Conservation (phyloP, 2,888 invertebrate species). For the Dryobotodes eremita region DNA sequence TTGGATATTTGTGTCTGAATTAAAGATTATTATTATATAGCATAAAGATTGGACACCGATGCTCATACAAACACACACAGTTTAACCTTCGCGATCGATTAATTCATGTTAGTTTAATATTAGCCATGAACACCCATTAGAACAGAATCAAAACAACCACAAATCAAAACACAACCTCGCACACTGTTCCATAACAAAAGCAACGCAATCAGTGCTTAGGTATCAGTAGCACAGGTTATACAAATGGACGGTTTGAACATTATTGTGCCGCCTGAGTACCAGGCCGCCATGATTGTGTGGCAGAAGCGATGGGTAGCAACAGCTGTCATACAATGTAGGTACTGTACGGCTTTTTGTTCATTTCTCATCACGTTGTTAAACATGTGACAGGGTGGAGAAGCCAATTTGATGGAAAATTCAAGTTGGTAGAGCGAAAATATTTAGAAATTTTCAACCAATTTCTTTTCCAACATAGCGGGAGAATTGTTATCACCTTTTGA, state of each 20-base stretch:
- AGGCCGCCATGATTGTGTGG: constrained; percentile 8
- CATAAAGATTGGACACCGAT: not conserved
- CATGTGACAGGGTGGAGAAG: constrained; percentile 10
- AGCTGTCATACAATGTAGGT: constrained; percentile 1
- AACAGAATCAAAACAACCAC: constrained; percentile 18
- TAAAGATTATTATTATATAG: no score
- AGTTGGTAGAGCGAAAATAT: not conserved
- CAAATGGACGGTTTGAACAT: constrained; percentile 28
- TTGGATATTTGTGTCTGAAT: no score
- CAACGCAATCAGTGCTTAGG: constrained; percentile 26
- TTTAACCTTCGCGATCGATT: constrained; percentile 11
- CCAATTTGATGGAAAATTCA: not conserved
- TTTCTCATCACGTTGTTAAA: not conserved
- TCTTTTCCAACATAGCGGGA: not conserved
- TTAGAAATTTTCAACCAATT: not conserved
- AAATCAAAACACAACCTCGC: constrained; percentile 25
- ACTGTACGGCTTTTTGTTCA: not conserved
- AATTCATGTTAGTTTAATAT: not conserved
- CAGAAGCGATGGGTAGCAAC: constrained; percentile 9
- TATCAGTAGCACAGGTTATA: constrained; percentile 25
- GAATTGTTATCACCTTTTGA: not conserved
- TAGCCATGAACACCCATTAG: constrained; percentile 11
- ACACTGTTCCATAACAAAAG: not conserved
- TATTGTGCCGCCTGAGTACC: constrained; percentile 13
- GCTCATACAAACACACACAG: not conserved